Evolutionary conservation across 2,113 vertebrate species (phyloP).

Genomic region (Pterocles burchelli): DNA sequence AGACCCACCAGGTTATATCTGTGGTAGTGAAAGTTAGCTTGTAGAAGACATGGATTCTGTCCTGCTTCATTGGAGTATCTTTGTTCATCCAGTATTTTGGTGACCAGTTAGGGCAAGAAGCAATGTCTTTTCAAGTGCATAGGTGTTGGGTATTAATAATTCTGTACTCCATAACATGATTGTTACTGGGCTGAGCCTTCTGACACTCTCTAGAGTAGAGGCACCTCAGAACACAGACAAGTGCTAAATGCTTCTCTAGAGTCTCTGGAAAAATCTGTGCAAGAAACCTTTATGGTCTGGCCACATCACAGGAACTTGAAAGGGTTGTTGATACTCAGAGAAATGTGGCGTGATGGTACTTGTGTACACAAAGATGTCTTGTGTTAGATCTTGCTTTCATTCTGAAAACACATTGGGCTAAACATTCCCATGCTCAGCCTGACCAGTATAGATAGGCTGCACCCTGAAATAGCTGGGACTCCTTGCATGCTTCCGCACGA

Average conservation of each 20-base stretch:
- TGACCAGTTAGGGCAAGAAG: background rate
- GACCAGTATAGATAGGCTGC: background rate
- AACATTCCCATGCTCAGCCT: background rate
- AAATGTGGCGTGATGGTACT: background rate
- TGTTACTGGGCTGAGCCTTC: background rate
- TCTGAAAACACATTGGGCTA: background rate
- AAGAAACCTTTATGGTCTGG: background rate
- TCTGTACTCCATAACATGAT: rapidly evolving
- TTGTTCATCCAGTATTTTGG: background rate
- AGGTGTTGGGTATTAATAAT: background rate
- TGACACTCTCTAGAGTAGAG: background rate
- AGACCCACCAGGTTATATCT: background rate
- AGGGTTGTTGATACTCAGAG: background rate
- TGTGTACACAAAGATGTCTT: background rate
- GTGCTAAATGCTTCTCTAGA: background rate
- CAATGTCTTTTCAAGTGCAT: background rate
- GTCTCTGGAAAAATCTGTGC: background rate
- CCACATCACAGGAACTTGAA: background rate
- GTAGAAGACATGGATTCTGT: background rate
- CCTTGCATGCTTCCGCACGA: background rate
- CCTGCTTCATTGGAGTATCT: background rate
- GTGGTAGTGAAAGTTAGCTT: background rate
- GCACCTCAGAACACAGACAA: background rate
- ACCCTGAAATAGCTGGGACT: background rate
- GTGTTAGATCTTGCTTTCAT: background rate